These are phyloP conservation scores for Cordilura impudica DNA, from an alignment of 2,888 invertebrate genomes.

Conservation along the genomic window DNA sequence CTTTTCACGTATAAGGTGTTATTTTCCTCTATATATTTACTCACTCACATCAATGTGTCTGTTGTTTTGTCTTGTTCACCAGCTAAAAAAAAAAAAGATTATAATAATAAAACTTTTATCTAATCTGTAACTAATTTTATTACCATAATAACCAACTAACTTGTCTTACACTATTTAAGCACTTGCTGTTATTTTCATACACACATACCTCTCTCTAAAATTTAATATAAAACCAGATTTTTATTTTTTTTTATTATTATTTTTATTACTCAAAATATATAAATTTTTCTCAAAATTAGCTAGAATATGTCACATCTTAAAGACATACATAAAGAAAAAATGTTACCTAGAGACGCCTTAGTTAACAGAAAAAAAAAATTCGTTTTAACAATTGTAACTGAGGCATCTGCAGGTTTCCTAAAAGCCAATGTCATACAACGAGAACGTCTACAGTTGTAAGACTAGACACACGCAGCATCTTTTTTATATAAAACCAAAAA, in stretches of 20 bases:
- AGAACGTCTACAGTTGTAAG: constrained; percentile 10
- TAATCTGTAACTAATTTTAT: constrained; percentile 28
- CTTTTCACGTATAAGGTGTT: constrained; percentile 55
- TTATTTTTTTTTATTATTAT: neutral
- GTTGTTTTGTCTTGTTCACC: constrained; percentile 78
- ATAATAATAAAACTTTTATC: neutral
- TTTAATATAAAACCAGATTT: neutral
- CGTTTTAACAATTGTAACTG: neutral
- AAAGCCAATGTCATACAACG: constrained; percentile 51
- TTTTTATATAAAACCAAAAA: constrained; percentile 15
- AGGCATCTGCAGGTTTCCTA: constrained; percentile 27
- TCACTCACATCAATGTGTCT: constrained; percentile 77
- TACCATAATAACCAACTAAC: constrained; percentile 37
- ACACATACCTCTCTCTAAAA: neutral
- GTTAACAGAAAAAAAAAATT: neutral
- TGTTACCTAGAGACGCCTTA: constrained; percentile 52
- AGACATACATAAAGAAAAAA: constrained; percentile 36
- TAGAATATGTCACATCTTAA: constrained; percentile 55
- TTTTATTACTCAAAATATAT: neutral
- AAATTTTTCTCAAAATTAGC: constrained; percentile 46
- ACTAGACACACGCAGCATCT: constrained; percentile 56
- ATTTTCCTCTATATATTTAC: constrained; percentile 64
- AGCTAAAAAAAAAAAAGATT: constrained; percentile 64
- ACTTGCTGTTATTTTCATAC: constrained; percentile 38
- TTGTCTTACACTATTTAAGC: constrained; percentile 52